Percentiles rank a stretch among this genome's conserved stretches.
Evolutionary conservation across 2,888 invertebrate genomes (phyloP).

Genomic region (Stenolophus ochropezus): DNA sequence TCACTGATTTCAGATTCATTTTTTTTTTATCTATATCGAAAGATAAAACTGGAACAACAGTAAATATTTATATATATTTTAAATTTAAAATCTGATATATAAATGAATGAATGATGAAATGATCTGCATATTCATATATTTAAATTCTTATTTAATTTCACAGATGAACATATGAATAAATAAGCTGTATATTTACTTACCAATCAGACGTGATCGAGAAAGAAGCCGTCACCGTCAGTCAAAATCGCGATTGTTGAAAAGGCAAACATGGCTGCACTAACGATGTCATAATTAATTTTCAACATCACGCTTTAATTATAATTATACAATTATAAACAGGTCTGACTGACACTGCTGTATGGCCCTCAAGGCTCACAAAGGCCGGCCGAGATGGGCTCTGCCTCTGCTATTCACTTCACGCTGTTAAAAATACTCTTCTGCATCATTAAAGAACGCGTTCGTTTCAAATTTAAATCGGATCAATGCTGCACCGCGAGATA

Average conservation of each 20-base stretch:
- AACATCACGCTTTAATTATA: constrained; percentile 60
- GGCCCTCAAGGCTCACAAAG: constrained; percentile 43
- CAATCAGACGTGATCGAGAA: not conserved
- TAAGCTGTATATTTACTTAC: not conserved
- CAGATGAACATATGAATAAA: not conserved
- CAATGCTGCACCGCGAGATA: too few relatives aligned
- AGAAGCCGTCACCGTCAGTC: constrained; percentile 4
- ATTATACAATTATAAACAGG: constrained; percentile 61
- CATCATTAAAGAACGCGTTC: constrained; percentile 54
- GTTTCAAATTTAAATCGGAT: constrained; percentile 51
- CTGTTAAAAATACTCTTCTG: constrained; percentile 55
- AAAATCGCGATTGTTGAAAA: constrained; percentile 43
- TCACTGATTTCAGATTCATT: too few relatives aligned
- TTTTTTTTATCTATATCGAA: too few relatives aligned
- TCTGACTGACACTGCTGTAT: constrained; percentile 57
- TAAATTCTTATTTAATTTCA: not conserved
- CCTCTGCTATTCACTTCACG: constrained; percentile 36
- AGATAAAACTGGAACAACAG: too few relatives aligned
- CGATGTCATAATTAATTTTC: constrained; percentile 61
- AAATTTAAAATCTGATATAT: too few relatives aligned
- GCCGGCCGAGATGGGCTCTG: constrained; percentile 28
- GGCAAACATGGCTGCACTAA: constrained; percentile 53
- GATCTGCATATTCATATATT: constrained; percentile 19
- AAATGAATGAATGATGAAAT: too few relatives aligned
- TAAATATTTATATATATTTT: too few relatives aligned